phyloP scores from a whole-genome alignment of 2,113 vertebrate species.

The Apus apus region DNA sequence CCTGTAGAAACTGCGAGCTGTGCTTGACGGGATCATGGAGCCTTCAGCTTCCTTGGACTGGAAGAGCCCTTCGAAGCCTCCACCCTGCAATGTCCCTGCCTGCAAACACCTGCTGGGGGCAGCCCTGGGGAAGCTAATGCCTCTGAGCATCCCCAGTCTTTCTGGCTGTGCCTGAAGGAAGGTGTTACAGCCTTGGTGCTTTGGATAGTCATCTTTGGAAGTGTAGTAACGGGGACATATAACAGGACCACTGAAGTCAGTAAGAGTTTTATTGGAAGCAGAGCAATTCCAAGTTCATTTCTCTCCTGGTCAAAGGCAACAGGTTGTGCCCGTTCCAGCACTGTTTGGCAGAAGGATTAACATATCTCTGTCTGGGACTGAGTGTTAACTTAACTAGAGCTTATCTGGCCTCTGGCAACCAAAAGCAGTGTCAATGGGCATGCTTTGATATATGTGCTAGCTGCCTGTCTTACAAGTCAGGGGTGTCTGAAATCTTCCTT shows the following conservation, averaged over 20 bases:
- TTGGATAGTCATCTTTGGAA: neutral
- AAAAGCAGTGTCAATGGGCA: neutral
- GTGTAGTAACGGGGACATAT: rapidly evolving
- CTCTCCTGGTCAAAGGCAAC: rapidly evolving
- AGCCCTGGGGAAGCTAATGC: neutral
- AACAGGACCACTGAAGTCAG: rapidly evolving
- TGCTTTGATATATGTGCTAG: neutral
- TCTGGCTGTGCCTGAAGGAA: neutral
- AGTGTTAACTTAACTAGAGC: neutral
- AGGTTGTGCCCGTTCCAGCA: neutral
- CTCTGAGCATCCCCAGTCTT: neutral
- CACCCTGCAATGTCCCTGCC: rapidly evolving
- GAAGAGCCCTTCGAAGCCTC: neutral
- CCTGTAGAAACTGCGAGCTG: neutral
- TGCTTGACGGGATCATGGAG: rapidly evolving
- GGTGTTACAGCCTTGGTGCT: neutral
- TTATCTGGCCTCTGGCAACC: neutral
- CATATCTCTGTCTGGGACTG: neutral
- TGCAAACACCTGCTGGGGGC: neutral
- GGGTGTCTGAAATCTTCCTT: neutral
- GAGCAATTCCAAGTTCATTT: neutral
- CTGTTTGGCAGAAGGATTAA: neutral
- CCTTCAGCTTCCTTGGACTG: neutral
- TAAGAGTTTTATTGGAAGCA: neutral
- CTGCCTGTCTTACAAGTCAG: neutral